These are phyloP conservation scores for Crocidura indochinensis DNA, from an alignment of 2,797 vertebrate species.

Conservation along the genomic window DNA sequence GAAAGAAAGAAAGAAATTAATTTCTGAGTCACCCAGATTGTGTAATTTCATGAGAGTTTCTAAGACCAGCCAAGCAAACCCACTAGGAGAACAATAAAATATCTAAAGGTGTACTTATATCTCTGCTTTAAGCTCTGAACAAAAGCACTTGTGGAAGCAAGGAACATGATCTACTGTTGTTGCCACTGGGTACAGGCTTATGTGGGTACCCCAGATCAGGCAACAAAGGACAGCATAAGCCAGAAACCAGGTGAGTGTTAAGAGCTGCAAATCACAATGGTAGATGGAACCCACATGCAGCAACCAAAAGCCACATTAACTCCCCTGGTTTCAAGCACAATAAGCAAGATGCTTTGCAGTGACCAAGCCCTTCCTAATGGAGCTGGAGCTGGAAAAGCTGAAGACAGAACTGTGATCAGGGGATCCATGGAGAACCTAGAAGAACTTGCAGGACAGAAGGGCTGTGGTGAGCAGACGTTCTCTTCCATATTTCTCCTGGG, in stretches of 20 bases:
- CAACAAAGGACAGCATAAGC: not conserved
- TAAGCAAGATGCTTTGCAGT: accelerated
- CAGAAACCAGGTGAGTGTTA: not conserved
- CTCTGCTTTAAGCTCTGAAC: not conserved
- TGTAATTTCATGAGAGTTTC: not conserved
- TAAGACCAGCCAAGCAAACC: not conserved
- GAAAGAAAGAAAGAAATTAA: no score
- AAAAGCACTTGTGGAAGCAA: not conserved
- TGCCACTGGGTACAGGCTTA: not conserved
- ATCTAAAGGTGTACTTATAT: not conserved
- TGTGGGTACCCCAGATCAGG: not conserved
- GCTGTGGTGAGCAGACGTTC: accelerated
- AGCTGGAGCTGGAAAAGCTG: not conserved
- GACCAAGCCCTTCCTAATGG: accelerated
- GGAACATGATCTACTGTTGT: not conserved
- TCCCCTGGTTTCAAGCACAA: no score
- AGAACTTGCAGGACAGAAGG: not conserved
- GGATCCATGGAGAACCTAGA: no score
- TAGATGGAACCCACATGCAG: not conserved
- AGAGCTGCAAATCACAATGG: not conserved
- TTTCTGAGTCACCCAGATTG: not conserved
- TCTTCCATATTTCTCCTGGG: not conserved
- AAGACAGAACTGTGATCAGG: no score
- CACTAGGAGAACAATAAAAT: not conserved
- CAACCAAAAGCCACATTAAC: not conserved